Percentiles rank a stretch among this genome's conserved stretches.
These are phyloP conservation scores for human (Homo sapiens) DNA, from an alignment of 2,113 vertebrate species.

Conservation along the genomic window GRCh38 chr4:150632001-150632500, in stretches of 20 bases:
- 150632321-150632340: not conserved
- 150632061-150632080: too few species aligned
- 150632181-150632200: too few species aligned
- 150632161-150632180: too few species aligned
- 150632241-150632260: not conserved
- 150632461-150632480: not conserved
- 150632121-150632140: too few species aligned
- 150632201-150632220: too few species aligned
- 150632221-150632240: too few species aligned
- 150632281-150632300: not conserved
- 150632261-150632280: not conserved
- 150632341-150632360: not conserved
- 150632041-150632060: too few species aligned
- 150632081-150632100: too few species aligned
- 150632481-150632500: not conserved
- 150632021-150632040: too few species aligned
- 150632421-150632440: not conserved
- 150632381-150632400: not conserved
- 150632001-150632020: too few species aligned
- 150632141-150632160: too few species aligned
- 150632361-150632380: not conserved
- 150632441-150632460: not conserved
- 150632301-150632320: not conserved
- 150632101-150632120: too few species aligned
- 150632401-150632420: not conserved